Conservation (phyloP, 2,888 invertebrate genomes). For the Ganaspis brasiliensis region DNA sequence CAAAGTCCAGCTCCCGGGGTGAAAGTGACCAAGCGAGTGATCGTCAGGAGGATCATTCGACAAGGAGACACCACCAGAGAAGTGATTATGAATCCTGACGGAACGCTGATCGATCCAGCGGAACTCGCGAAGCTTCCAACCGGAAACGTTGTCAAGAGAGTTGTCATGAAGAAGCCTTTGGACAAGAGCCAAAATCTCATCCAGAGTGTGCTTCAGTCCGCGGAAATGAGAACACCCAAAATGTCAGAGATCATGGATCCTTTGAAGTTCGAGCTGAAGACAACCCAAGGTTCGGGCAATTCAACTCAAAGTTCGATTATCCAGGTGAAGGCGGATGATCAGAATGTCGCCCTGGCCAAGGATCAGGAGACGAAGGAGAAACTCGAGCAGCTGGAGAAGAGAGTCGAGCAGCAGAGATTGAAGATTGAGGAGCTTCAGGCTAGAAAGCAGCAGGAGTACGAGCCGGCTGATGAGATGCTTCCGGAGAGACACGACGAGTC, state of each 20-base stretch:
- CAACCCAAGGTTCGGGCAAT: slow-evolving; percentile 64
- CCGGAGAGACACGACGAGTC: slow-evolving; percentile 78
- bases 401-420: slow-evolving; percentile 76
- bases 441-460: slow-evolving; percentile 75
- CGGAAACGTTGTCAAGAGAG: slow-evolving; percentile 78
- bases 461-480: slow-evolving; percentile 76
- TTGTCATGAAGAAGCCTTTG: slow-evolving; percentile 76
- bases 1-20: slow-evolving; percentile 59
- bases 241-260: slow-evolving; percentile 58
- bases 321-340: slow-evolving; percentile 26
- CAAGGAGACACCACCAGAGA: slow-evolving; percentile 78
- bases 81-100: slow-evolving; percentile 79
- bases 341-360: slow-evolving; percentile 56
- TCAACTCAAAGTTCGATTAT: too few species aligned
- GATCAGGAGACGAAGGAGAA: slow-evolving; percentile 78
- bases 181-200: slow-evolving; percentile 70
- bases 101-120: slow-evolving; percentile 77
- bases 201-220: slow-evolving; percentile 70
- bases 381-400: slow-evolving; percentile 76
- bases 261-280: slow-evolving; percentile 74
- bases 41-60: slow-evolving; percentile 78
- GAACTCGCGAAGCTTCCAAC: slow-evolving; percentile 78
- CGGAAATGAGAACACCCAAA: slow-evolving; percentile 43
- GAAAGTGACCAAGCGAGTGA: slow-evolving; percentile 76
- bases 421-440: slow-evolving; percentile 77